Conservation (phyloP, 92 coral and sea anemone species). For the Palythoa grandis region DNA sequence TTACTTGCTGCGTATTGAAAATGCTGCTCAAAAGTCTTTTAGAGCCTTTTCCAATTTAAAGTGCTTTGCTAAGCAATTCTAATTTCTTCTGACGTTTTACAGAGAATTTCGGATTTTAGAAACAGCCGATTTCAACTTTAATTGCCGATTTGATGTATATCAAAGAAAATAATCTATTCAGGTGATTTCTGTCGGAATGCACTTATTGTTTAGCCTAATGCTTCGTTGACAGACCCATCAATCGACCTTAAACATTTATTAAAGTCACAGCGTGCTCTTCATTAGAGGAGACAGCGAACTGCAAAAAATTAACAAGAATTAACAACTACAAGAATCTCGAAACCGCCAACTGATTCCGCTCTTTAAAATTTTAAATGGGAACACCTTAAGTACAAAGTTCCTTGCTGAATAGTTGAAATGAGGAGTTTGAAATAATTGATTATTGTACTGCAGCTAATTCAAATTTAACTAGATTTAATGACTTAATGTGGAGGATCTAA, state of each 20-base stretch:
- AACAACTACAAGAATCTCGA: not conserved
- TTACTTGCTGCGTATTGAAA: not conserved
- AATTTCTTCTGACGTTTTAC: not conserved
- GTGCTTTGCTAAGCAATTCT: not conserved
- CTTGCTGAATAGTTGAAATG: too few species aligned
- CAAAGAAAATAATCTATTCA: not conserved
- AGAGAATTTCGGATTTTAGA: not conserved
- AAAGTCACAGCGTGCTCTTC: constrained; percentile 14
- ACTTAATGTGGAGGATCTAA: too few species aligned
- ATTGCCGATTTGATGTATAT: not conserved
- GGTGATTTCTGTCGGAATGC: not conserved
- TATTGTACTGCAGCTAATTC: too few species aligned
- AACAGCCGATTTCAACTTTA: not conserved
- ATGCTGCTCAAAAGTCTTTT: not conserved
- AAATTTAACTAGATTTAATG: too few species aligned
- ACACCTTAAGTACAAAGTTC: too few species aligned
- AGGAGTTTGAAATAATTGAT: too few species aligned
- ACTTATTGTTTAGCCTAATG: not conserved
- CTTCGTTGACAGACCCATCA: not conserved
- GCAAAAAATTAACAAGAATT: constrained; percentile 17
- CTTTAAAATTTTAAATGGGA: not conserved
- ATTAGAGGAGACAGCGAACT: not conserved
- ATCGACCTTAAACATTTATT: not conserved
- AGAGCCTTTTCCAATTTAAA: not conserved
- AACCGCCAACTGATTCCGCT: not conserved